Percentiles rank a stretch among this genome's conserved stretches.
phyloP scores from a whole-genome alignment of 2,113 vertebrate genomes.

The Anseranas semipalmata region DNA sequence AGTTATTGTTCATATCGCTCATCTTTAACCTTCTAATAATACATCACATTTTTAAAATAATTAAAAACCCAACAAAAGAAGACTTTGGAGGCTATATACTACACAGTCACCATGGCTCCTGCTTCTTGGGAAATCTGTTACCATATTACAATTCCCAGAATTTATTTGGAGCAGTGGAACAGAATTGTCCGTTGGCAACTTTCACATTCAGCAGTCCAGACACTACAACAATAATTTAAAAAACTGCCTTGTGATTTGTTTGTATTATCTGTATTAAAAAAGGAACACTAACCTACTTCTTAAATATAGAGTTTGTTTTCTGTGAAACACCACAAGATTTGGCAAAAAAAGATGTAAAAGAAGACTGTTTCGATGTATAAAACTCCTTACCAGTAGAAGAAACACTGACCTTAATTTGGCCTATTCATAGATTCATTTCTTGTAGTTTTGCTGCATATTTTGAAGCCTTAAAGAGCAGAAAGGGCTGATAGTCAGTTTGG shows the following conservation, averaged over 20 bases:
- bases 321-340: constrained; percentile 77
- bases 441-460: constrained; percentile 67
- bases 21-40: constrained; percentile 74
- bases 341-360: constrained; percentile 75
- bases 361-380: constrained; percentile 76
- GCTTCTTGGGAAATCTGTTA: constrained; percentile 36
- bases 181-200: constrained; percentile 63
- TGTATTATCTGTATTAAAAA: constrained; percentile 70
- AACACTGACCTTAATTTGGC: constrained; percentile 69
- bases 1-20: constrained; percentile 80
- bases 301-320: constrained; percentile 69
- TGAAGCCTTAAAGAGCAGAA: constrained; percentile 66
- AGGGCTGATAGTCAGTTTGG: constrained; percentile 51
- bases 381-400: constrained; percentile 74
- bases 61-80: constrained; percentile 60
- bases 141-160: constrained; percentile 55
- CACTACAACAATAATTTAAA: constrained; percentile 71
- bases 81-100: constrained; percentile 70
- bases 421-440: constrained; percentile 44
- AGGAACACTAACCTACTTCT: constrained; percentile 73
- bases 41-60: constrained; percentile 76
- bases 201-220: constrained; percentile 78
- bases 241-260: constrained; percentile 62
- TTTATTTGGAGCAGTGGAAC: constrained; percentile 59
- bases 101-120: constrained; percentile 54